Evolutionary conservation across 2,113 vertebrate species (phyloP).

Genomic region (Axis porcinus): DNA sequence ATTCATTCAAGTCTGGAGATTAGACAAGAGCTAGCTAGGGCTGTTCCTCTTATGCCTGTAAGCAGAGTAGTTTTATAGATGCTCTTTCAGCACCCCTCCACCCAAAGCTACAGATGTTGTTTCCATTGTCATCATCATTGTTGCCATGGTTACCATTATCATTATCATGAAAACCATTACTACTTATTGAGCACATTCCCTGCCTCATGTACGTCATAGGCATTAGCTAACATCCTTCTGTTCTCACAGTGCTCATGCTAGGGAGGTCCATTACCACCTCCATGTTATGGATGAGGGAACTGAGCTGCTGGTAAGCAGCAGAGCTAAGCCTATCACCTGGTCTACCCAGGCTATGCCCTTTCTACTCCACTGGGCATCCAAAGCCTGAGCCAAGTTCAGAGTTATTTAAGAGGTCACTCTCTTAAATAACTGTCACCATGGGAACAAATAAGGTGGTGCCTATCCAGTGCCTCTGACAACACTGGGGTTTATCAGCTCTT

Average conservation of each 20-base stretch:
- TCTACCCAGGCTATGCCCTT: not conserved
- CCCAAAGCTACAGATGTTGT: not conserved
- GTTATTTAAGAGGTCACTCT: not conserved
- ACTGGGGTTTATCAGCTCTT: not conserved
- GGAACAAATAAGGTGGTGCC: not conserved
- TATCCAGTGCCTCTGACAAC: not conserved
- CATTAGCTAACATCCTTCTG: not conserved
- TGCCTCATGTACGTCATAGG: not conserved
- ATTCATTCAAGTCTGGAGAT: not conserved
- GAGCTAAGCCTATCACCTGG: not conserved
- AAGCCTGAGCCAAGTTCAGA: not conserved
- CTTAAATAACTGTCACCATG: not conserved
- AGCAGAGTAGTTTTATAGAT: not conserved
- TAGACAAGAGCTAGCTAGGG: not conserved
- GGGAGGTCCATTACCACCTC: not conserved
- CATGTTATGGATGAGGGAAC: not conserved
- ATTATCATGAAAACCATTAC: not conserved
- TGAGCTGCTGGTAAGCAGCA: not conserved
- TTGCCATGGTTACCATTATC: not conserved
- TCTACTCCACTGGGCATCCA: not conserved
- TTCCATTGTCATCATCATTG: not conserved
- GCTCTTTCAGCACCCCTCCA: not conserved
- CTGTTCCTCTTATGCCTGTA: not conserved
- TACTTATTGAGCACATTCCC: not conserved
- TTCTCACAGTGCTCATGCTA: not conserved